Evolutionary conservation across 2,797 vertebrate genomes (phyloP).

Genomic region (Poeciliopsis paucimaculata): DNA sequence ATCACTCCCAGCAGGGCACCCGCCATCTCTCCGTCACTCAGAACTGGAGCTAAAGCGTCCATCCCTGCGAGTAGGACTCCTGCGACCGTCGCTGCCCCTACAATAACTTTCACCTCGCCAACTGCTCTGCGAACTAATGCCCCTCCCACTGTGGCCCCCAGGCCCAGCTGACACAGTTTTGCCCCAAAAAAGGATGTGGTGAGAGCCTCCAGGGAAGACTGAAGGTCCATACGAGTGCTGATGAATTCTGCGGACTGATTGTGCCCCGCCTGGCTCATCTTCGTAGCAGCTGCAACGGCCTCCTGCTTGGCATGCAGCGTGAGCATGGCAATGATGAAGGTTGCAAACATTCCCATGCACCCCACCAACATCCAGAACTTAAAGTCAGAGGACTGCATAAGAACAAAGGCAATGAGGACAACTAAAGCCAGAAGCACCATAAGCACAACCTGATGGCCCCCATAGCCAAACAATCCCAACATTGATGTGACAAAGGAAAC

Average conservation of each 20-base stretch:
- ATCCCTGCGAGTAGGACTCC: slow-evolving; percentile 34
- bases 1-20: slow-evolving; percentile 68
- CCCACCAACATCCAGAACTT: slow-evolving; percentile 74
- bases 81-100: slow-evolving; percentile 52
- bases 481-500: slow-evolving; percentile 54
- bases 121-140: slow-evolving; percentile 46
- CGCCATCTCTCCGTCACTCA: slow-evolving; percentile 54
- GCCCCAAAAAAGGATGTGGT: slow-evolving; percentile 57
- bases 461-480: slow-evolving; percentile 66
- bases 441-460: slow-evolving; percentile 55
- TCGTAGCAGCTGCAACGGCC: slow-evolving; percentile 37
- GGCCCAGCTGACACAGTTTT: slow-evolving; percentile 56
- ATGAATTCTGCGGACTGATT: slow-evolving; percentile 31
- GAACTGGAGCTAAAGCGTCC: slow-evolving; percentile 31
- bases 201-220: slow-evolving; percentile 60
- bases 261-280: slow-evolving; percentile 19
- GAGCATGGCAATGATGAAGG: slow-evolving; percentile 64
- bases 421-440: slow-evolving; percentile 55
- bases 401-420: slow-evolving; percentile 31
- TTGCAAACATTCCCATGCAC: slow-evolving; percentile 65
- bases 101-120: slow-evolving; percentile 53
- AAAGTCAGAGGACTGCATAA: slow-evolving; percentile 56
- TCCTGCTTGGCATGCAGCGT: slow-evolving; percentile 62
- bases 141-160: slow-evolving; percentile 68
- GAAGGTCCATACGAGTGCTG: slow-evolving; percentile 26